Evolutionary conservation across 2,113 vertebrate species (phyloP).

Genomic region (Halichoeres trimaculatus): DNA sequence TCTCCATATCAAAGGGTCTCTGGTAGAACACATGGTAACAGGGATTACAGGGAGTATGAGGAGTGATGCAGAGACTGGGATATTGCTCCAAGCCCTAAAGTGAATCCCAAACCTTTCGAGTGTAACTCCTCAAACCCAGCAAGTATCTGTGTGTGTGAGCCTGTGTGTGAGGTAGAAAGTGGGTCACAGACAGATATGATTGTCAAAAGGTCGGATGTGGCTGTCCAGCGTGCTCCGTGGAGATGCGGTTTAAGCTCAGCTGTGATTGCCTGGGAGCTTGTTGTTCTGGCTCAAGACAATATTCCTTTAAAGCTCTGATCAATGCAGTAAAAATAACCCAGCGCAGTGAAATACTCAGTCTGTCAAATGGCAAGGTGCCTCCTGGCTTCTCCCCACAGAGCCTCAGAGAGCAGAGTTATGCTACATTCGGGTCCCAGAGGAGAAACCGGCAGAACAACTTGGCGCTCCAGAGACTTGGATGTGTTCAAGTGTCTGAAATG

Average conservation of each 20-base stretch:
- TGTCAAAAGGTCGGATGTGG: constrained; percentile 17
- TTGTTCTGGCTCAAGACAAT: constrained; percentile 36
- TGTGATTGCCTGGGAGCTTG: constrained; percentile 18
- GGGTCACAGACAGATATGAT: constrained; percentile 32
- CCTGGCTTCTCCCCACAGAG: constrained; percentile 20
- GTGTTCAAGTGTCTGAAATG: constrained; percentile 16
- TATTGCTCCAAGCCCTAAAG: constrained; percentile 3
- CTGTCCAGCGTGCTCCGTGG: constrained; percentile 3
- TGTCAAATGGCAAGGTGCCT: constrained; percentile 39
- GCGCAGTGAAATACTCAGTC: constrained; percentile 26
- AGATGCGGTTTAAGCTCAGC: constrained; percentile 1
- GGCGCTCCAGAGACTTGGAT: constrained; percentile 1
- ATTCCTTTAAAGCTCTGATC: constrained; percentile 43
- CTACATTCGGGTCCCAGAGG: constrained; percentile 26
- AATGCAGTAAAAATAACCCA: constrained; percentile 54
- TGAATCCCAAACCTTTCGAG: constrained; percentile 4
- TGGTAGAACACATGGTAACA: constrained; percentile 13
- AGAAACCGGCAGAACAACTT: constrained; percentile 16
- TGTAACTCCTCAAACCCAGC: not conserved
- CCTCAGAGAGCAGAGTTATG: constrained; percentile 11
- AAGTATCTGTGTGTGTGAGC: not conserved
- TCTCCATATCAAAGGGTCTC: constrained; percentile 45
- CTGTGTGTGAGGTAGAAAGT: not conserved
- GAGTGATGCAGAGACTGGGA: not conserved
- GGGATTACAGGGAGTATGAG: constrained; percentile 23